Conservation (phyloP, 2,888 invertebrate genomes). For the Drosophila robusta region DNA sequence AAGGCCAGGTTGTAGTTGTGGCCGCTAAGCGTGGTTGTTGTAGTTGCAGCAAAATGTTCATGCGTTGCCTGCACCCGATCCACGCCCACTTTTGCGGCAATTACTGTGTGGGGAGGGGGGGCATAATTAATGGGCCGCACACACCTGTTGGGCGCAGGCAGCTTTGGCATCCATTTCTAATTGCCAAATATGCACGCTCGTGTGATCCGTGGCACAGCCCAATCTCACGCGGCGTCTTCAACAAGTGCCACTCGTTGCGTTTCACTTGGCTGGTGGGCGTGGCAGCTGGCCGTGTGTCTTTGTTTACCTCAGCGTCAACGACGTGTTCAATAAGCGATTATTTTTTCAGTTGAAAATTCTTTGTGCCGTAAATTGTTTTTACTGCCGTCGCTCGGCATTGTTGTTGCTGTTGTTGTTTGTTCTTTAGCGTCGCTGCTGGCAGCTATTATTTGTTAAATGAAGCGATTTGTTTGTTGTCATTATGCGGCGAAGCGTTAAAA, state of each 20-base stretch:
- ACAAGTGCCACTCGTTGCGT: conserved; percentile 59
- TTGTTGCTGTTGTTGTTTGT: conserved; percentile 43
- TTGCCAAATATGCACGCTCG: conserved; percentile 70
- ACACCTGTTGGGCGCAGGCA: conserved; percentile 44
- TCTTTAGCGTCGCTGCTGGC: conserved; percentile 68
- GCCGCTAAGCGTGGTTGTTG: conserved; percentile 5
- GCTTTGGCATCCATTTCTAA: conserved; percentile 54
- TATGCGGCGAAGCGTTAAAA: conserved; percentile 82
- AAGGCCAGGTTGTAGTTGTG: conserved; percentile 23
- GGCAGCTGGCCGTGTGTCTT: conserved; percentile 37
- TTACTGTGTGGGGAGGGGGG: conserved; percentile 21
- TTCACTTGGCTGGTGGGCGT: conserved; percentile 46
- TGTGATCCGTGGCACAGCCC: conserved; percentile 49
- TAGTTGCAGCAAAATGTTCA: conserved; percentile 55
- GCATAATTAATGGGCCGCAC: conserved; percentile 19
- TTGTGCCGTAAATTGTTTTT: conserved; percentile 64
- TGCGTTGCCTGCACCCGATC: conserved; percentile 43
- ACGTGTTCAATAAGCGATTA: conserved; percentile 79
- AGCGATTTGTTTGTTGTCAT: conserved; percentile 83
- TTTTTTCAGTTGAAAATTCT: conserved; percentile 73
- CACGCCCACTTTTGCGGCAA: conserved; percentile 38
- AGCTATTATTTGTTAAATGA: conserved; percentile 84
- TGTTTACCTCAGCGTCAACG: conserved; percentile 27
- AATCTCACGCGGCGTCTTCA: conserved; percentile 26
- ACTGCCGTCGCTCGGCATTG: conserved; percentile 23